Evolutionary conservation across 2,888 invertebrate genomes (phyloP).

Genomic region (Tetragonula carbonaria): DNA sequence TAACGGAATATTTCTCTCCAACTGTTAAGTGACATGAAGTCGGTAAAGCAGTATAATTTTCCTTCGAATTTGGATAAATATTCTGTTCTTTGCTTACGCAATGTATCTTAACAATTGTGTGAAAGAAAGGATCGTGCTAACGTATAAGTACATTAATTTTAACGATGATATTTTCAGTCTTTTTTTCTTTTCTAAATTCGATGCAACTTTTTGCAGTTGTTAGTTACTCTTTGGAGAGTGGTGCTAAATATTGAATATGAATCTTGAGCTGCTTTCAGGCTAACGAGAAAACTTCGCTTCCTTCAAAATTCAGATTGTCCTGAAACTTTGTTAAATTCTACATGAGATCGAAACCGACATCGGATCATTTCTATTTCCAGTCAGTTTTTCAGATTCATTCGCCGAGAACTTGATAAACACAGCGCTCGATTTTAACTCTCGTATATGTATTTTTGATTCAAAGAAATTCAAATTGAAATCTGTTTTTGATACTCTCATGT

Average conservation of each 20-base stretch:
- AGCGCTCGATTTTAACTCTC: too few relatives aligned
- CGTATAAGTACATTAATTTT: background rate
- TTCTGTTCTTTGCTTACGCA: too few relatives aligned
- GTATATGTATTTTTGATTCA: background rate
- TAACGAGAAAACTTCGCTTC: conserved; percentile 23
- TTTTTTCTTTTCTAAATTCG: too few relatives aligned
- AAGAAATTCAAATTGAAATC: too few relatives aligned
- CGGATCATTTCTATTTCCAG: background rate
- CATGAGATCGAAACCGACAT: background rate
- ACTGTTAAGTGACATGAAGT: too few relatives aligned
- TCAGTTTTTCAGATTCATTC: background rate
- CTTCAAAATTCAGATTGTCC: conserved; percentile 16
- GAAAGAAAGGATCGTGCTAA: too few relatives aligned
- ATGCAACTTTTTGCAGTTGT: background rate
- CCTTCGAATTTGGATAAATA: too few relatives aligned
- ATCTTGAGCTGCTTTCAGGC: background rate
- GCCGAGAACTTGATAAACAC: background rate
- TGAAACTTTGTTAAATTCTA: conserved; percentile 16
- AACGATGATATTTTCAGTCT: background rate
- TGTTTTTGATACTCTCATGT: too few relatives aligned
- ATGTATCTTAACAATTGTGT: too few relatives aligned
- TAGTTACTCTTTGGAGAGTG: background rate
- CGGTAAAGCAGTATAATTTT: too few relatives aligned
- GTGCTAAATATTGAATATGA: conserved; percentile 8
- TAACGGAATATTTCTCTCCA: too few relatives aligned